A percentile compares a stretch with the other conserved stretches of the same genome.
Evolutionary conservation across 2,888 invertebrate genomes (phyloP).

Genomic region (Protophormia terraenovae): DNA sequence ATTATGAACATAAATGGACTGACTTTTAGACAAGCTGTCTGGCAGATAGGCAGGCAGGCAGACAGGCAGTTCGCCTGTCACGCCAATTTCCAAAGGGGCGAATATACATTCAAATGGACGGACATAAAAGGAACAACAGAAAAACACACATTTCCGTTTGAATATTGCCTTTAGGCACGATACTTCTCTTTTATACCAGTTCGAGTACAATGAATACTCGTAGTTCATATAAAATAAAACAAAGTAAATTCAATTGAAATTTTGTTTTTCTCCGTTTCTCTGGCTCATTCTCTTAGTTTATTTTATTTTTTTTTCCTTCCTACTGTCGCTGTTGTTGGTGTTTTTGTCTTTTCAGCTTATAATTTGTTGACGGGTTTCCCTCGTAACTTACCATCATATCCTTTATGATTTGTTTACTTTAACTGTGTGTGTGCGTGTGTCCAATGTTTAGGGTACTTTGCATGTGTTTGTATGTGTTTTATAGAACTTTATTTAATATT

Average conservation of each 20-base stretch:
- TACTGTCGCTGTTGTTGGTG: neutral
- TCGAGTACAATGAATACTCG: conserved; percentile 24
- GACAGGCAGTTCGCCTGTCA: neutral
- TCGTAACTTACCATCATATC: conserved; percentile 43
- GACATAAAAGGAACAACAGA: conserved; percentile 47
- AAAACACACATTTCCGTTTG: conserved; percentile 61
- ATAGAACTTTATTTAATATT: conserved; percentile 27
- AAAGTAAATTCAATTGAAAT: conserved; percentile 48
- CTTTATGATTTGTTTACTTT: conserved; percentile 53
- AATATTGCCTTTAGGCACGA: conserved; percentile 50
- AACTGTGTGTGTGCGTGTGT: neutral
- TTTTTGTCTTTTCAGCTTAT: conserved; percentile 39
- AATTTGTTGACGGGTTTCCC: conserved; percentile 56
- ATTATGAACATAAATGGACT: conserved; percentile 26
- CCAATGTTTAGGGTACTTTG: no score
- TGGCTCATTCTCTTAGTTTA: neutral
- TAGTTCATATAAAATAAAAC: conserved; percentile 27
- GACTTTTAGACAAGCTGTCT: neutral
- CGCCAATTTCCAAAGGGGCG: neutral
- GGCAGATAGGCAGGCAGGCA: neutral
- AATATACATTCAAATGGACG: neutral
- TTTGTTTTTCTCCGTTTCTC: conserved; percentile 17
- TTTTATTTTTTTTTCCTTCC: neutral
- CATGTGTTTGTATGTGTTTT: neutral
- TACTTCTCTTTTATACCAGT: conserved; percentile 17